Evolutionary conservation across 1,140 invertebrate species (phyloP).

Genomic region (Saccostrea glomerata): DNA sequence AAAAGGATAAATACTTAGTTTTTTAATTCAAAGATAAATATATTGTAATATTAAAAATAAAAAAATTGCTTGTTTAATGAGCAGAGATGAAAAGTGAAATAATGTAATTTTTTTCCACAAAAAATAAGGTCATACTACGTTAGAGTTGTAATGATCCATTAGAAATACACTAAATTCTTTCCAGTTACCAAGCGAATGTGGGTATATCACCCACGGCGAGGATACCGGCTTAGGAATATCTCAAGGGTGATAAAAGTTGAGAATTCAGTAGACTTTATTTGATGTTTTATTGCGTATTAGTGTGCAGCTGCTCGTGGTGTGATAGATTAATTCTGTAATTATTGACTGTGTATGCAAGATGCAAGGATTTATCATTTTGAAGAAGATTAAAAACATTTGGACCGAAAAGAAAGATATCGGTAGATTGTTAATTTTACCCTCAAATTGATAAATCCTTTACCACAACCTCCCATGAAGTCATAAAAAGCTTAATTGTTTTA

Average conservation of each 20-base stretch:
- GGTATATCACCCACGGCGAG: constrained; percentile 28
- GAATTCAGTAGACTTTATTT: constrained; percentile 22
- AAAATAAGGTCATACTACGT: not conserved
- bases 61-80: not conserved
- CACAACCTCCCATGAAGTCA: constrained; percentile 2
- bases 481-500: not conserved
- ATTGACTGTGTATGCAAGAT: constrained; percentile 19
- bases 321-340: constrained; percentile 25
- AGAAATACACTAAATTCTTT: constrained; percentile 22
- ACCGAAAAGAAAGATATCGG: not conserved
- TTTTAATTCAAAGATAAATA: too few relatives aligned
- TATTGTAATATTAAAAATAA: too few relatives aligned
- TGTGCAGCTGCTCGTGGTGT: constrained; percentile 15
- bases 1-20: not conserved
- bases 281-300: not conserved
- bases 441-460: not conserved
- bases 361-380: constrained; percentile 36
- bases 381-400: not conserved
- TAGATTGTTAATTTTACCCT: not conserved
- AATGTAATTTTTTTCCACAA: not conserved
- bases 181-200: constrained; percentile 39
- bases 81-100: not conserved
- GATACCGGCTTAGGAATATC: constrained; percentile 32
- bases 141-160: constrained; percentile 16
- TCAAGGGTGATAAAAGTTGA: constrained; percentile 24